Percentiles rank a stretch among this genome's conserved stretches.
Evolutionary conservation across 2,888 invertebrate species (phyloP).

Genomic region (Ernsta delagoae): DNA sequence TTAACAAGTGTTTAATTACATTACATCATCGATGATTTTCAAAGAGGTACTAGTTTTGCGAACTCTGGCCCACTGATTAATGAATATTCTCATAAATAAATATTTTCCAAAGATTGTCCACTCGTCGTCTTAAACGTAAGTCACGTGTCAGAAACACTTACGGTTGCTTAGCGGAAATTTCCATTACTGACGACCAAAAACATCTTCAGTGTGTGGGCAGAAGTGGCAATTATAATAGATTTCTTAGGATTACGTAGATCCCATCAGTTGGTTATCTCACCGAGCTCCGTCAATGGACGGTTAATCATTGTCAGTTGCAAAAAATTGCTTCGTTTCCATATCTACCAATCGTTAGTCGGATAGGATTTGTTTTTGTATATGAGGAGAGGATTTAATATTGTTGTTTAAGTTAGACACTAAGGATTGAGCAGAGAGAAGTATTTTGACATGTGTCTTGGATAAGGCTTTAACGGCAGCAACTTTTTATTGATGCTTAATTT

Average conservation of each 20-base stretch:
- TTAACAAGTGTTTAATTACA: no score
- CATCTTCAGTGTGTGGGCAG: conserved; percentile 14
- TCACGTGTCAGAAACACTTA: conserved; percentile 4
- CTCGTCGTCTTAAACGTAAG: background rate
- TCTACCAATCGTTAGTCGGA: background rate
- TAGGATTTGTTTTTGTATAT: no score
- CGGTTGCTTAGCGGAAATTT: conserved; percentile 19
- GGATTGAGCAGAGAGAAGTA: no score
- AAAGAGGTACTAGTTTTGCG: background rate
- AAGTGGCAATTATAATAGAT: conserved; percentile 26
- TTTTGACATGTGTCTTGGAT: no score
- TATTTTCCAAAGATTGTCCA: conserved; percentile 9
- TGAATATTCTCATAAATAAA: conserved; percentile 9
- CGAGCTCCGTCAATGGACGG: conserved; percentile 3
- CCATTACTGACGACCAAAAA: conserved; percentile 13
- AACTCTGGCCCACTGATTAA: conserved; percentile 19
- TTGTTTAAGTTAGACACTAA: background rate
- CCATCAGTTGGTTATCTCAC: conserved; percentile 13
- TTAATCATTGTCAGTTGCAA: conserved; percentile 22
- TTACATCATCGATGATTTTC: conserved; percentile 14
- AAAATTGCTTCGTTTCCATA: conserved; percentile 17
- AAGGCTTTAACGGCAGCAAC: no score
- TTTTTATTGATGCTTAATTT: no score
- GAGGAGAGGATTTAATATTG: background rate
- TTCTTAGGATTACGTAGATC: conserved; percentile 23